These are phyloP conservation scores for Daubentonia madagascariensis DNA, from an alignment of 2,113 vertebrate species.

Conservation along the genomic window DNA sequence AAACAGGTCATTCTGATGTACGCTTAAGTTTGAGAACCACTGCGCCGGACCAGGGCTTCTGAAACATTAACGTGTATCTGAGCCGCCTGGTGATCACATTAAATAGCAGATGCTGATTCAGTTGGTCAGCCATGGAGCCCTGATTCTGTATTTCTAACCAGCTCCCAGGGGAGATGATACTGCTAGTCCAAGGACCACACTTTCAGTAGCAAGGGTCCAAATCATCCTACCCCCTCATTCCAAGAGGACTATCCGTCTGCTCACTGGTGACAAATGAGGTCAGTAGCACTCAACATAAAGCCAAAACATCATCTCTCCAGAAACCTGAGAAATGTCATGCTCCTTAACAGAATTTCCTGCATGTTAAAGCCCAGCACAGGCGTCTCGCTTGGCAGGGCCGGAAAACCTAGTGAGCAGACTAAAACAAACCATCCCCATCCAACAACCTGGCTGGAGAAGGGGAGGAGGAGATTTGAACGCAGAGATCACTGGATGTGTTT, in stretches of 20 bases:
- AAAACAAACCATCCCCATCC: neutral
- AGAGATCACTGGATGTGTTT: neutral
- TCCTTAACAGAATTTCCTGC: slow-evolving; percentile 47
- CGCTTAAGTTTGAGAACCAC: neutral
- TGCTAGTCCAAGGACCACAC: neutral
- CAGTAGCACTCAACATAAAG: neutral
- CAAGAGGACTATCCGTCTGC: neutral
- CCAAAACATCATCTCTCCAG: slow-evolving; percentile 34
- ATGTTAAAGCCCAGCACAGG: slow-evolving; percentile 43
- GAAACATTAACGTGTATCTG: neutral
- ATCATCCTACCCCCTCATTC: neutral
- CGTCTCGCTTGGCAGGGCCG: neutral
- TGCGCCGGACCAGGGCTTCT: neutral
- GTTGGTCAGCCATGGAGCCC: neutral
- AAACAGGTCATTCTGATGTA: neutral
- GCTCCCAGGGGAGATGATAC: neutral
- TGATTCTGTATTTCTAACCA: neutral
- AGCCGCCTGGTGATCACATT: neutral
- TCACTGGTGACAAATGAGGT: neutral
- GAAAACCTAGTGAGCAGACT: slow-evolving; percentile 13
- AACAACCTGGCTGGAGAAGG: slow-evolving; percentile 45
- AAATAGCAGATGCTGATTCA: neutral
- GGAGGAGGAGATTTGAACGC: slow-evolving; percentile 39
- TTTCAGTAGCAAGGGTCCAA: neutral
- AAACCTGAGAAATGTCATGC: neutral